These are phyloP conservation scores for Solea senegalensis DNA, from an alignment of 2,113 vertebrate genomes.

Conservation along the genomic window DNA sequence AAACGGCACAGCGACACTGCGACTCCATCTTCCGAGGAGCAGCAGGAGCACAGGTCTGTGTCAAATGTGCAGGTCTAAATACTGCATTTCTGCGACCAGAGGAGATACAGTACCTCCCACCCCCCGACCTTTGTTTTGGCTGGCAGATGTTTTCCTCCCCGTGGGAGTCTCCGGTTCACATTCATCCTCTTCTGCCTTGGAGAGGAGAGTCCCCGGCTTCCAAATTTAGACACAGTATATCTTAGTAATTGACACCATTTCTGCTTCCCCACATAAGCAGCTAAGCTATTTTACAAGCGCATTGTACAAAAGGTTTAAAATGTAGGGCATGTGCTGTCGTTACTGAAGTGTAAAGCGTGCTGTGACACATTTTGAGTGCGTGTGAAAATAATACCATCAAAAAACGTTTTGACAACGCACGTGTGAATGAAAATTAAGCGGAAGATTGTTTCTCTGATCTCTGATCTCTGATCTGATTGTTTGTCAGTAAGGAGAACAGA, in stretches of 20 bases:
- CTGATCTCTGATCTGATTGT: no score
- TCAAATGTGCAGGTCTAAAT: constrained; percentile 39
- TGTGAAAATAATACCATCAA: no score
- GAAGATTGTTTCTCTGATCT: no score
- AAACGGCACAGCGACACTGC: background rate
- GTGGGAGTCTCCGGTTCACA: constrained; percentile 50
- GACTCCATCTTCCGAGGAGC: constrained; percentile 12
- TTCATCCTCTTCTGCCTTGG: constrained; percentile 51
- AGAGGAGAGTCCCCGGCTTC: constrained; percentile 46
- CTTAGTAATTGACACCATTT: constrained; percentile 58
- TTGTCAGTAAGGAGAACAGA: constrained; percentile 42
- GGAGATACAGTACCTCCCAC: constrained; percentile 1
- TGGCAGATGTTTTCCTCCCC: constrained; percentile 68
- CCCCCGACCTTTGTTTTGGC: constrained; percentile 45
- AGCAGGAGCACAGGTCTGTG: constrained; percentile 21
- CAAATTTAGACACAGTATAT: constrained; percentile 61
- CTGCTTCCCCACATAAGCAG: constrained; percentile 18
- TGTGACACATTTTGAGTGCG: no score
- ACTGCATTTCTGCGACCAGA: constrained; percentile 36
- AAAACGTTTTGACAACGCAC: no score
- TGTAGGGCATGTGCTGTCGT: no score
- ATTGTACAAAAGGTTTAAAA: no score
- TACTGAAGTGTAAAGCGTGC: no score
- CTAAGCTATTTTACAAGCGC: constrained; percentile 5
- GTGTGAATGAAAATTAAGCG: no score